Evolutionary conservation across 1,140 invertebrate genomes (phyloP), one percentile per base, ranked within the genome.

Genomic region (Oryctes rhinoceros): DNA sequence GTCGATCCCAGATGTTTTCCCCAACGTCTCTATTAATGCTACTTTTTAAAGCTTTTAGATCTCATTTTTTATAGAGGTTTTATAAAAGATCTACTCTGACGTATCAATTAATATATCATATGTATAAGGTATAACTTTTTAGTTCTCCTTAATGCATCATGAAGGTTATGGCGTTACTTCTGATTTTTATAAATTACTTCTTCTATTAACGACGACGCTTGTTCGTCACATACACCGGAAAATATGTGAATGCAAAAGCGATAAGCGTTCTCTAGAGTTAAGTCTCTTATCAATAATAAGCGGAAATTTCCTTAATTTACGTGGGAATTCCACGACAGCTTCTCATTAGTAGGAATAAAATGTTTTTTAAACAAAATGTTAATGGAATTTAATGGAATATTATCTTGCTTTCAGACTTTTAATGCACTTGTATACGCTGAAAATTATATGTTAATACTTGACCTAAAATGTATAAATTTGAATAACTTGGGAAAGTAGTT

Each of bases 1-100:
- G 80, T 75, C 65, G 82, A 83, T 81, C 83, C 82, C 84, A 85
- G 84, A 83, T 85, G 84, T 83, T 85, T 84, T 81, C 84, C 81
- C 81, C 80, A 79, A 85, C 83, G 80, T 83, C 84, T 85, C 84
- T 84, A 85, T 85, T 85, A 85, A 85, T 85, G 83, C 82, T 81
- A 82, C 81, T 83, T 84, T 84, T 83, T 76, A 76, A 76, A 76
- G 75, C 75, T 76, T 76, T 76, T 20, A 65, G 76, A 44, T 81
- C 49, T 79, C 74, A 53, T 81, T 78, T 74, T 81, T 76, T 76
- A 76, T 76, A 76, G 47, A 47, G 47, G 75, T 49, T 49, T 44
- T 76, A 49, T 76, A 76, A 47, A 44, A 20, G 47, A 76, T 76
- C 39, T 47, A 76, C n/a, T 24, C 13, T 49, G 75, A 48, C 75